Base-by-base conservation (phyloP, 2,113 vertebrate species). In the Aegypius monachus region DNA sequence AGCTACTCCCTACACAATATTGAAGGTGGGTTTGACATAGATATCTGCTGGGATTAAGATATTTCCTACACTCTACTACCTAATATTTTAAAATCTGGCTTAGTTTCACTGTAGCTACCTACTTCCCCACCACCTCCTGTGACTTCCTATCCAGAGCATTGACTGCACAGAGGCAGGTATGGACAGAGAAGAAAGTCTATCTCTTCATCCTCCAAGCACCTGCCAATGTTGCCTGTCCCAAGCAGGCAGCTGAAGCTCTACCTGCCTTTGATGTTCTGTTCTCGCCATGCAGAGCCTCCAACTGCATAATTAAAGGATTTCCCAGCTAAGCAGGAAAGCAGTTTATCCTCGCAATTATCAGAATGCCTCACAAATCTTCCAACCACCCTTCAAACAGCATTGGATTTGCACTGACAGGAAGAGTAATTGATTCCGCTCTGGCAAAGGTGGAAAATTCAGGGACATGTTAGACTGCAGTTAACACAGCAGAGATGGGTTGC, bases 391-490 rank as follows among this genome's bases (percentile, higher is more conserved):
- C 79, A 84, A 96, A 71, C 27, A 85, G 72, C n/a, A 45, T 52
- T 67, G 48, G 67, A 83, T 90, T 68, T 72, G 32, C 47, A 74
- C 21, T 36, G 56, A 59, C 77, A 78, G 91, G 68, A 86, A 45
- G 59, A 78, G 58, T n/a, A 93, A 93, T 48, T 86, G 74, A 85
- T 94, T 95, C 50, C 62, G 77, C 0, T 12, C 70, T n/a, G 67
- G 58, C 27, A 93, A 73, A 88, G 40, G 29, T 45, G 36, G 71
- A 86, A 93, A 87, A 95, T 77, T 74, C 50, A 82, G 43, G 73
- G 36, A 80, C 38, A n/a, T 0, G 0, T 78, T 56, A 38, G 53
- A 38, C 45, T 86, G 15, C 0, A 0, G 48, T 47, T 67, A 81
- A 67, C 20, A 40, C 3, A 43, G 40, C 38, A 93, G 62, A 71